These are phyloP conservation scores for Nasua narica DNA, from an alignment of 2,797 vertebrate genomes.

Conservation along the genomic window DNA sequence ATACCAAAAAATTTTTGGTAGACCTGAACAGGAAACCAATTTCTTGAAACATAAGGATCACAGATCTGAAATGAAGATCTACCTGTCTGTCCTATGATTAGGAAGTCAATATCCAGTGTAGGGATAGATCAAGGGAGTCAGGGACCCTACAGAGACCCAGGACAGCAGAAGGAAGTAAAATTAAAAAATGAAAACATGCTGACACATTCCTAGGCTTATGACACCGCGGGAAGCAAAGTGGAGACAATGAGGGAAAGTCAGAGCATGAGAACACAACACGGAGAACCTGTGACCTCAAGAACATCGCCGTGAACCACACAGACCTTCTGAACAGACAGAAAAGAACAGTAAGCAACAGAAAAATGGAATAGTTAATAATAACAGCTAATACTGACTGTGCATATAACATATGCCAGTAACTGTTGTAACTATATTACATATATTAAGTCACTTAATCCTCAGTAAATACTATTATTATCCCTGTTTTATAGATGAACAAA, in stretches of 20 bases:
- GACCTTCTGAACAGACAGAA: background rate
- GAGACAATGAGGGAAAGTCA: background rate
- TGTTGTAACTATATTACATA: background rate
- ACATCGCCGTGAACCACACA: background rate
- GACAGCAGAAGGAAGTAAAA: background rate
- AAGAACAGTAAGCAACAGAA: background rate
- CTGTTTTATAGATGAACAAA: background rate
- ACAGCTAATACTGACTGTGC: background rate
- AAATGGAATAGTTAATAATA: background rate
- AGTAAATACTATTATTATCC: background rate
- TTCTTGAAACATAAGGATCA: slow-evolving; percentile 8
- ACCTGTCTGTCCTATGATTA: background rate
- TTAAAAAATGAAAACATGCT: background rate
- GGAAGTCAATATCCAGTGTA: background rate
- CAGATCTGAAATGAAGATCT: background rate
- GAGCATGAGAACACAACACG: background rate
- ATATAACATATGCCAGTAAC: background rate
- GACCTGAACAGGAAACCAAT: slow-evolving; percentile 7
- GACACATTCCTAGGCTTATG: background rate
- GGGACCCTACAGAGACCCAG: background rate
- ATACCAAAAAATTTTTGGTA: background rate
- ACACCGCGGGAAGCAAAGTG: background rate
- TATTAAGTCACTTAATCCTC: slow-evolving; percentile 21
- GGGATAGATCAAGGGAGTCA: background rate
- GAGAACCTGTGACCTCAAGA: background rate